These are phyloP conservation scores for Nothura maculosa DNA, from an alignment of 2,797 vertebrate species.

Conservation along the genomic window DNA sequence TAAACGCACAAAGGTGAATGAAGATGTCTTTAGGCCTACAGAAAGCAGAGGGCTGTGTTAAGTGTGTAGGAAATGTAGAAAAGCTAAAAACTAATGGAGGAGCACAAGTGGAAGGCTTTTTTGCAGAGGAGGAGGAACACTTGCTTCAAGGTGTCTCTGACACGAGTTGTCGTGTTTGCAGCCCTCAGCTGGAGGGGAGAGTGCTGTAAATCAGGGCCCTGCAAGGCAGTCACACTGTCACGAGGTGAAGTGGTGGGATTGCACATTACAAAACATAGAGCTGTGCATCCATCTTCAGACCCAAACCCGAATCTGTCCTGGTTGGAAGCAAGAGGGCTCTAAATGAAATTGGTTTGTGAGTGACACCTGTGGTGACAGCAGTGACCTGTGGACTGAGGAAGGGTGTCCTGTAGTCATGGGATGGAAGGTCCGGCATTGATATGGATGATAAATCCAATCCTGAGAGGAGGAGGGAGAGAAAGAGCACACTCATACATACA, in stretches of 20 bases:
- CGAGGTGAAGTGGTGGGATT: background rate
- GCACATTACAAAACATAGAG: background rate
- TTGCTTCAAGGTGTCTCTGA: background rate
- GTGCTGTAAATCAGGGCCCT: background rate
- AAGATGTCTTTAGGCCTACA: background rate
- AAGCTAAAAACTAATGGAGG: background rate
- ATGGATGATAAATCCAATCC: background rate
- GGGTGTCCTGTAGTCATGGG: background rate
- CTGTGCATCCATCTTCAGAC: background rate
- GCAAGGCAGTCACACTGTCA: rapidly evolving
- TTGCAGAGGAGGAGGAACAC: background rate
- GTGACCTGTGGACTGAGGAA: background rate
- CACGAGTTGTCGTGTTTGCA: background rate
- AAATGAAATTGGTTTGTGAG: background rate
- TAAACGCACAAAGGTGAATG: background rate
- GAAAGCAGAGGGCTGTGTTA: background rate
- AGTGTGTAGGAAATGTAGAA: background rate
- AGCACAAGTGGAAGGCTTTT: background rate
- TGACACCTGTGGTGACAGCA: background rate
- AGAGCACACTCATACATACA: rapidly evolving
- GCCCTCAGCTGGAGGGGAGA: background rate
- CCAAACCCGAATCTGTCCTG: background rate
- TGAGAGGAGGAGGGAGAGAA: background rate
- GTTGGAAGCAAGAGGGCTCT: background rate
- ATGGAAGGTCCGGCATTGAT: background rate